A percentile compares a stretch with the other conserved stretches of the same genome.
These are phyloP conservation scores for Lasioglossum malachurum DNA, from an alignment of 2,888 invertebrate genomes.

Conservation along the genomic window DNA sequence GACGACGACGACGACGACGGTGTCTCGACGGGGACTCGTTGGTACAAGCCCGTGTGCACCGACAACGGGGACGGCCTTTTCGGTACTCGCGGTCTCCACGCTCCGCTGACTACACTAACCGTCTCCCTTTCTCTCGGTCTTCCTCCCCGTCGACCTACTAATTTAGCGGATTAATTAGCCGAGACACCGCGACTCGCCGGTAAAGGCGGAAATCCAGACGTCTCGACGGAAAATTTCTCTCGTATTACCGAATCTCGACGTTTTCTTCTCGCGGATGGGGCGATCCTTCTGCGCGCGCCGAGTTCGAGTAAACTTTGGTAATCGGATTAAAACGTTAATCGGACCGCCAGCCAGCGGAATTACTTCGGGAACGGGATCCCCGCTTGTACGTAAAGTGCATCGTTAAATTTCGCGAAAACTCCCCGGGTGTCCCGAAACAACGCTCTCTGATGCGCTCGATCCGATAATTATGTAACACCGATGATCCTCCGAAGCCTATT, in stretches of 20 bases:
- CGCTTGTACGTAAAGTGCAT: slow-evolving; percentile 42
- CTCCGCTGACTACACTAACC: slow-evolving; percentile 38
- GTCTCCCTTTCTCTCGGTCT: not conserved
- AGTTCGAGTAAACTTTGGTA: slow-evolving; percentile 60
- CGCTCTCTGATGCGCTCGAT: slow-evolving; percentile 25
- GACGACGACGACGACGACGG: slow-evolving; percentile 1
- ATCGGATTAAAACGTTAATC: slow-evolving; percentile 65
- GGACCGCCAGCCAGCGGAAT: slow-evolving; percentile 45
- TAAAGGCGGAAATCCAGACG: slow-evolving; percentile 56
- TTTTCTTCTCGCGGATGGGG: slow-evolving; percentile 44
- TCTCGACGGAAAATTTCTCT: slow-evolving; percentile 59
- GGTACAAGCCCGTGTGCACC: slow-evolving; percentile 15
- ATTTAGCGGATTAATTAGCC: slow-evolving; percentile 63
- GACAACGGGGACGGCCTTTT: slow-evolving; percentile 48
- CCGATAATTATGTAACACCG: slow-evolving; percentile 46
- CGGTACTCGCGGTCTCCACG: slow-evolving; percentile 48
- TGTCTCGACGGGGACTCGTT: not conserved
- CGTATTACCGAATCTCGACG: slow-evolving; percentile 59
- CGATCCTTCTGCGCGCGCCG: slow-evolving; percentile 48
- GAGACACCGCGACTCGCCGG: slow-evolving; percentile 50
- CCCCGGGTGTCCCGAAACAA: slow-evolving; percentile 6
- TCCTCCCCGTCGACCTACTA: slow-evolving; percentile 47
- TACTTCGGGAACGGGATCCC: slow-evolving; percentile 39
- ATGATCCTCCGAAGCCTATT: slow-evolving; percentile 28
- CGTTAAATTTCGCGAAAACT: slow-evolving; percentile 42